These are phyloP conservation scores for Sitobion miscanthi DNA, from an alignment of 1,140 invertebrate genomes.

Conservation along the genomic window DNA sequence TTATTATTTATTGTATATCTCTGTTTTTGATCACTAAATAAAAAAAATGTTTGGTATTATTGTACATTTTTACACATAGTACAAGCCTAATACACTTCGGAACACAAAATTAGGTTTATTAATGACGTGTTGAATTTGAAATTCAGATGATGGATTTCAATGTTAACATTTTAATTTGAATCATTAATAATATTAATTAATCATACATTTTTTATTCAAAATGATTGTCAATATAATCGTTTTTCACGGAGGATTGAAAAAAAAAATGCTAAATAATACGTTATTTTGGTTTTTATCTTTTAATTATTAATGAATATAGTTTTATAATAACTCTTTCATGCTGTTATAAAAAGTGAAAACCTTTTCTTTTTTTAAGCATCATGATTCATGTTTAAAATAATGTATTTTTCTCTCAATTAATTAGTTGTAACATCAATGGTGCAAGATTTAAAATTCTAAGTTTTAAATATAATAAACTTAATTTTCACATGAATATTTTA, in stretches of 20 bases:
- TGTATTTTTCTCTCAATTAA: not conserved
- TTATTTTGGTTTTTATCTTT: not conserved
- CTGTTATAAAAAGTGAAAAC: not conserved
- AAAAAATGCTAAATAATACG: not conserved
- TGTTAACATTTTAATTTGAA: not conserved
- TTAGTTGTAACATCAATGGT: not conserved
- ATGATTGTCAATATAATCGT: not conserved
- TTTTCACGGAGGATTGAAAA: not conserved
- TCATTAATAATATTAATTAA: constrained; percentile 9
- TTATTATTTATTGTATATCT: constrained; percentile 15
- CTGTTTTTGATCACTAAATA: not conserved
- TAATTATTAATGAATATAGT: not conserved
- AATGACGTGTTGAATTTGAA: not conserved
- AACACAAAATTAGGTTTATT: not conserved
- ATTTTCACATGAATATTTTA: no score
- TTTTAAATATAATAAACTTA: no score
- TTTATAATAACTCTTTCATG: not conserved
- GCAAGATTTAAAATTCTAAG: not conserved
- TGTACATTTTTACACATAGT: not conserved
- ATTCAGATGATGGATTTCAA: not conserved
- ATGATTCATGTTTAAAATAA: not conserved
- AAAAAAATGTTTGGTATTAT: not conserved
- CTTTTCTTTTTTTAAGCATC: not conserved
- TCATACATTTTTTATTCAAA: not conserved
- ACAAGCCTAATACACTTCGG: not conserved